phyloP scores from a whole-genome alignment of 2,797 vertebrate species.

The Scolopax rusticola region DNA sequence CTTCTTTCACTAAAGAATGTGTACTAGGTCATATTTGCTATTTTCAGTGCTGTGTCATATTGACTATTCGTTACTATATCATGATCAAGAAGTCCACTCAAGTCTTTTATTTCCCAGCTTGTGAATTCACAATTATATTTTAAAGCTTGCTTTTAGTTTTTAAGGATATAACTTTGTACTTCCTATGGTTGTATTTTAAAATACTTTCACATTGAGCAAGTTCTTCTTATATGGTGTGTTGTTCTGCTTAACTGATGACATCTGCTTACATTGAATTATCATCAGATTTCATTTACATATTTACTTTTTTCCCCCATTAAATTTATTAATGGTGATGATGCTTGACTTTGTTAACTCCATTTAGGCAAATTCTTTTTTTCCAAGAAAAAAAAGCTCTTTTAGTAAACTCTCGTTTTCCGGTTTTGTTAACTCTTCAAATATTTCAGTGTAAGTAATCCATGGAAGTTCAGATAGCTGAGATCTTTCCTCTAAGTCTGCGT shows the following conservation, averaged over 20 bases:
- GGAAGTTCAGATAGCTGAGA: not conserved
- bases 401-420: not conserved
- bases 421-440: not conserved
- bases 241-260: not conserved
- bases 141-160: not conserved
- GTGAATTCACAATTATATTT: not conserved
- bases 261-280: not conserved
- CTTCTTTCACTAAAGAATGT: not conserved
- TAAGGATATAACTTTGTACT: not conserved
- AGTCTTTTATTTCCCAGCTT: not conserved
- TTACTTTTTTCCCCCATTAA: not conserved
- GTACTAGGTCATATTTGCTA: not conserved
- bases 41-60: not conserved
- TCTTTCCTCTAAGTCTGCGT: not conserved
- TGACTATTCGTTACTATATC: not conserved
- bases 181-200: not conserved
- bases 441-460: not conserved
- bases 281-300: not conserved
- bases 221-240: not conserved
- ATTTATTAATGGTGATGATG: not conserved
- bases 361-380: not conserved
- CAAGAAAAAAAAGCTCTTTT: not conserved
- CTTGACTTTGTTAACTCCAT: not conserved
- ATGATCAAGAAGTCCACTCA: not conserved
- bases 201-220: accelerated